Percentiles rank a stretch among this genome's conserved stretches.
Conservation (phyloP, 2,113 vertebrate genomes). For the Cavia aperea region DNA sequence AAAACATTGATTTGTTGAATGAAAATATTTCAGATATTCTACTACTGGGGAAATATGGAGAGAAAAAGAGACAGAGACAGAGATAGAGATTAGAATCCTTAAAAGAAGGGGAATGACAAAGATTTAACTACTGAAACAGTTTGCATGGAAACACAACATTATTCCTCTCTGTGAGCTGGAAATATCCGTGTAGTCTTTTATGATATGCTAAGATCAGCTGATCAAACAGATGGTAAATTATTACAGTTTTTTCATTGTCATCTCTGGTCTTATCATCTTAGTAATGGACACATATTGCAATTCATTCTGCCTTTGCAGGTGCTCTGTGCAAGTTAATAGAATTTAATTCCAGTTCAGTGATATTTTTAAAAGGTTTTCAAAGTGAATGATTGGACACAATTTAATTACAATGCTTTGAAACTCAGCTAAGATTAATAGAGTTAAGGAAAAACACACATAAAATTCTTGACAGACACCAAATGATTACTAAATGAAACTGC, state of each 20-base stretch:
- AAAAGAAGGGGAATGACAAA: not conserved
- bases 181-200: not conserved
- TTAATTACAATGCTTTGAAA: conserved; percentile 17
- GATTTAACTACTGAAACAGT: not conserved
- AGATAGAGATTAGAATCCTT: not conserved
- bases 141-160: not conserved
- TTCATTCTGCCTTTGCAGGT: conserved; percentile 41
- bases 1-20: not conserved
- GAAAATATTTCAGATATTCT: not conserved
- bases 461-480: conserved; percentile 38
- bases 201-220: not conserved
- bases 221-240: conserved; percentile 53
- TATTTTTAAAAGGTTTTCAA: conserved; percentile 47
- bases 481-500: conserved; percentile 29
- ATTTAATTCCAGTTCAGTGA: conserved; percentile 41
- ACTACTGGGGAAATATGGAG: not conserved
- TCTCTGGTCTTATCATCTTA: conserved; percentile 41
- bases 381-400: conserved; percentile 30
- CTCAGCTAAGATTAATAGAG: conserved; percentile 24
- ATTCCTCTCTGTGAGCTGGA: not conserved
- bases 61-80: not conserved
- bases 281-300: not conserved
- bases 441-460: conserved; percentile 14
- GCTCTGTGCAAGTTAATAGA: conserved; percentile 27
- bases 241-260: conserved; percentile 47